phyloP scores from a whole-genome alignment of 2,113 vertebrate genomes.

The Pelusios castaneus region DNA sequence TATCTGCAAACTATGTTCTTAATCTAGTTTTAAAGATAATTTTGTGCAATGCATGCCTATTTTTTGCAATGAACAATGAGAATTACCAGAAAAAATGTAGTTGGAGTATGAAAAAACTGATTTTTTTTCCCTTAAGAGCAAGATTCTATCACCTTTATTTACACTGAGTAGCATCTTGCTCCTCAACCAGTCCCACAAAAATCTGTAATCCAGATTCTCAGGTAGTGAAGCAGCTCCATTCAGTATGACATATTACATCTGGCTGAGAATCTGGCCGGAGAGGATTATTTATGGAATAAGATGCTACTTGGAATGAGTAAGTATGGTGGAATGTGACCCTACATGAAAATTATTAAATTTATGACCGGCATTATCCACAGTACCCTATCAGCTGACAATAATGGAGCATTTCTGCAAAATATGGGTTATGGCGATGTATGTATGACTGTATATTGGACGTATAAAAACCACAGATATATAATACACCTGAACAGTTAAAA shows the following conservation, averaged over 20 bases:
- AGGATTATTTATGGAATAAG: conserved; percentile 41
- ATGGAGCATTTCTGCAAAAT: conserved; percentile 74
- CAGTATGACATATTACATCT: conserved; percentile 20
- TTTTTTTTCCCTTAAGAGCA: conserved; percentile 13
- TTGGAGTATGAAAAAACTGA: conserved; percentile 57
- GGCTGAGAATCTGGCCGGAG: conserved; percentile 31
- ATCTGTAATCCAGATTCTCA: conserved; percentile 31
- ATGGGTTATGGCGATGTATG: conserved; percentile 70
- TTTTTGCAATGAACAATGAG: conserved; percentile 65
- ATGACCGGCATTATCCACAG: conserved; percentile 51
- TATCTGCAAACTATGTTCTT: conserved; percentile 66
- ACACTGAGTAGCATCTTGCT: not conserved
- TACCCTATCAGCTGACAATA: conserved; percentile 66
- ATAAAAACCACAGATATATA: conserved; percentile 78
- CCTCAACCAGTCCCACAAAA: conserved; percentile 29
- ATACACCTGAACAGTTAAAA: conserved; percentile 79
- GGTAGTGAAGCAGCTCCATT: conserved; percentile 37
- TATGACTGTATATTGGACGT: conserved; percentile 78
- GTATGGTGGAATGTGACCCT: conserved; percentile 52
- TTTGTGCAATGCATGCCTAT: conserved; percentile 72
- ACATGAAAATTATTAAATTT: conserved; percentile 64
- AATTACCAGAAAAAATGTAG: conserved; percentile 54
- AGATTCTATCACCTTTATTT: conserved; percentile 57
- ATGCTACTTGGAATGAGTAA: conserved; percentile 36
- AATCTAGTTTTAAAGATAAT: conserved; percentile 66